Evolutionary conservation across 2,113 vertebrate species (phyloP).

Genomic region (Pelmatolapia mariae): DNA sequence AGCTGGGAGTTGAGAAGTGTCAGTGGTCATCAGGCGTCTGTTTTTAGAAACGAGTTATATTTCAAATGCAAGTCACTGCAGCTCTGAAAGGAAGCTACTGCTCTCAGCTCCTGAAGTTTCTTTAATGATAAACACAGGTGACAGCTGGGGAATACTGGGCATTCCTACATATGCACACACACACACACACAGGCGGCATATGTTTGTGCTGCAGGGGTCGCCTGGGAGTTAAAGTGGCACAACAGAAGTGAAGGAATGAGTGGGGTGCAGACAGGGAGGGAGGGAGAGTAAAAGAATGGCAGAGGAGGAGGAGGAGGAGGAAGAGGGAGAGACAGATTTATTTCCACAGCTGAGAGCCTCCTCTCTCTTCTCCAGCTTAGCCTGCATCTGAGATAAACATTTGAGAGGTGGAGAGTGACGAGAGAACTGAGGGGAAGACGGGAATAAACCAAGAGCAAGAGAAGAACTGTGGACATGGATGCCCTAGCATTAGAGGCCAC

Average conservation of each 20-base stretch:
- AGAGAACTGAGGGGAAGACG: not conserved
- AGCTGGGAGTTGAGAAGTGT: not conserved
- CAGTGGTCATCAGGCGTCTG: constrained; percentile 4
- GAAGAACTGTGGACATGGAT: constrained; percentile 69
- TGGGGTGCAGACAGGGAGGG: not conserved
- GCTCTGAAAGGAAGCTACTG: not conserved
- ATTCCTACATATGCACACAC: constrained; percentile 32
- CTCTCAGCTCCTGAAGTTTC: not conserved
- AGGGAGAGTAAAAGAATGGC: not conserved
- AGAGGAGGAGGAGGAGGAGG: constrained; percentile 23
- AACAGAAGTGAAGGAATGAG: constrained; percentile 48
- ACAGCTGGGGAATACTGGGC: not conserved
- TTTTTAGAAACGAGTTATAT: constrained; percentile 9
- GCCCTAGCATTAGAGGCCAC: constrained; percentile 73
- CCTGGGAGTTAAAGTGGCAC: constrained; percentile 49
- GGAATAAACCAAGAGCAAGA: constrained; percentile 17
- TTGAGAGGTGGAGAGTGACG: not conserved
- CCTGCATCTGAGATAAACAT: not conserved
- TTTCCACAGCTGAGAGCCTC: constrained; percentile 67
- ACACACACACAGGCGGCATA: constrained; percentile 8
- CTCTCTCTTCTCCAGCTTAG: constrained; percentile 18
- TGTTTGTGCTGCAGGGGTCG: constrained; percentile 9
- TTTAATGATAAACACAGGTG: not conserved
- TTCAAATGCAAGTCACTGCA: not conserved
- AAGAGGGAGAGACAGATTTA: constrained; percentile 53